A percentile compares a stretch with the other conserved stretches of the same genome.
Evolutionary conservation across 2,797 vertebrate genomes (phyloP).

Genomic region (Apogon talboti): DNA sequence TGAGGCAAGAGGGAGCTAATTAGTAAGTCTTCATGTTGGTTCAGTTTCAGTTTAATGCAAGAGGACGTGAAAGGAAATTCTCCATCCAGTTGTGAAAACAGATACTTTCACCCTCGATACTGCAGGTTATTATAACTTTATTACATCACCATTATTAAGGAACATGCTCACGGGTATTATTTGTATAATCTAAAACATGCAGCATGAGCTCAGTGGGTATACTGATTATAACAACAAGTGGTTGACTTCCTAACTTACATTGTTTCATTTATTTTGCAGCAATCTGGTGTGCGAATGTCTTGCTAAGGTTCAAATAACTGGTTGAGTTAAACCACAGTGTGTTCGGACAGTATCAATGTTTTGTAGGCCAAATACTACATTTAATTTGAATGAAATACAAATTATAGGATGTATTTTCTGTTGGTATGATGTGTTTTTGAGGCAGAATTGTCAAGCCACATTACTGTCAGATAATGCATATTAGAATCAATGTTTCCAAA

Average conservation of each 20-base stretch:
- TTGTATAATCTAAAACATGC: neutral
- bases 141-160: neutral
- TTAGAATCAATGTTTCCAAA: too few species aligned
- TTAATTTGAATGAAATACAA: too few species aligned
- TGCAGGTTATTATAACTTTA: neutral
- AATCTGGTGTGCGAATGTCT: neutral
- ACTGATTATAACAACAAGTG: neutral
- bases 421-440: too few species aligned
- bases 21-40: conserved; percentile 1
- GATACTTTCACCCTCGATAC: neutral
- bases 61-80: neutral
- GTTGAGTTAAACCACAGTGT: conserved; percentile 12
- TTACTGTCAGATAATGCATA: too few species aligned
- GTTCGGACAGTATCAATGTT: neutral
- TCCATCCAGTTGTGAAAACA: conserved; percentile 1
- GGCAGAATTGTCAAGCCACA: too few species aligned
- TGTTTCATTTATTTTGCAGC: conserved; percentile 15
- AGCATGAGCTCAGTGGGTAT: neutral
- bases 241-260: conserved; percentile 6
- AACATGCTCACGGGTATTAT: neutral
- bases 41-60: conserved; percentile 14
- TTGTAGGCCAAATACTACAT: neutral
- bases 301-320: conserved; percentile 33
- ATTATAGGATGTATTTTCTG: too few species aligned
- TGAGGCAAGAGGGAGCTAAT: conserved; percentile 16